A percentile compares a stretch with the other conserved stretches of the same genome.
Conservation (phyloP, 2,797 vertebrate genomes). For the Picus viridis region DNA sequence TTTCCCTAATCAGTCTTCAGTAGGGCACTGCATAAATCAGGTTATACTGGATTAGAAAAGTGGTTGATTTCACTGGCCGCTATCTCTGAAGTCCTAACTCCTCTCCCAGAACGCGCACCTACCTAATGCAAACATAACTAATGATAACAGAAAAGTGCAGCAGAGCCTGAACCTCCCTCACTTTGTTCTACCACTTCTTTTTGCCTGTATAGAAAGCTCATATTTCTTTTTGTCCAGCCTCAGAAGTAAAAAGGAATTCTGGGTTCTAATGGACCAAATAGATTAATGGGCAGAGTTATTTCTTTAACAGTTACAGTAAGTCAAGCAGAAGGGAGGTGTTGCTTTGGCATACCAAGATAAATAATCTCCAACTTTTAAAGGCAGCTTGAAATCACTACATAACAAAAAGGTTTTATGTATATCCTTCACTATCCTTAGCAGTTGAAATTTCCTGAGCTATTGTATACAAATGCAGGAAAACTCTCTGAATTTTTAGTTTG, state of each 20-base stretch:
- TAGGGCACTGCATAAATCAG: neutral
- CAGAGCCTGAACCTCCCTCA: neutral
- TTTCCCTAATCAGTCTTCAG: neutral
- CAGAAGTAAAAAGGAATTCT: neutral
- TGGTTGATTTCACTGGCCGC: neutral
- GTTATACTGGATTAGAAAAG: neutral
- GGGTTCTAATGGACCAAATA: neutral
- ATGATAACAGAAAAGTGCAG: neutral
- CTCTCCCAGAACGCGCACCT: neutral
- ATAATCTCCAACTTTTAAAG: neutral
- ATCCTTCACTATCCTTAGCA: neutral
- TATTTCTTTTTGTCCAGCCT: neutral
- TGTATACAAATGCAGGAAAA: constrained; percentile 28
- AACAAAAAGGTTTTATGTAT: neutral
- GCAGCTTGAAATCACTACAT: neutral
- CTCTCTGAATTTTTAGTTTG: neutral
- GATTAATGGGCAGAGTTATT: neutral
- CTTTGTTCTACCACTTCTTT: neutral
- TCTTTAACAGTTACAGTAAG: neutral
- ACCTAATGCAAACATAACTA: neutral
- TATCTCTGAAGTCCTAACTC: neutral
- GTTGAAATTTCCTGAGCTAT: neutral
- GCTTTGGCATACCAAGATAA: neutral
- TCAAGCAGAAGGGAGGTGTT: neutral
- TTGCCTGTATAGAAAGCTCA: neutral